Conservation (phyloP, 2,888 invertebrate genomes). For the Coremacera marginata region DNA sequence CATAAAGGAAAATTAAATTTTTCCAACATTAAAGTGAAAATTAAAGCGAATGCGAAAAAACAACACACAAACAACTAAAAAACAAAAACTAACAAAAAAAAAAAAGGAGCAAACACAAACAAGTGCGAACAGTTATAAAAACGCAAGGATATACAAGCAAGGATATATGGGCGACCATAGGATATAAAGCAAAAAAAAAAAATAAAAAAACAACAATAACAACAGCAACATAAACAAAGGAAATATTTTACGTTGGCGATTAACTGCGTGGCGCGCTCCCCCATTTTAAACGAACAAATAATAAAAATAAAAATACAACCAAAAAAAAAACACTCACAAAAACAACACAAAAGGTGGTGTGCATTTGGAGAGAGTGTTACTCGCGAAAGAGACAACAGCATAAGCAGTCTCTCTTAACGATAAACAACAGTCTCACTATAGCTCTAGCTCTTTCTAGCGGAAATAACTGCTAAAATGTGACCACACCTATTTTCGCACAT, state of each 20-base stretch:
- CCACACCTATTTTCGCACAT: slow-evolving; percentile 29
- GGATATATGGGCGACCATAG: slow-evolving; percentile 33
- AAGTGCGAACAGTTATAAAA: slow-evolving; percentile 21
- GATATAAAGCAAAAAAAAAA: slow-evolving; percentile 36
- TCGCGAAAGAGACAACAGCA: background rate
- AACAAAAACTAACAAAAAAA: slow-evolving; percentile 39
- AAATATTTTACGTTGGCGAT: slow-evolving; percentile 46
- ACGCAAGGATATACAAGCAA: slow-evolving; percentile 22
- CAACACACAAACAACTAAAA: slow-evolving; percentile 34
- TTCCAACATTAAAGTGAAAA: slow-evolving; percentile 46
- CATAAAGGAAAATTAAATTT: slow-evolving; percentile 42
- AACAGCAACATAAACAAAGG: slow-evolving; percentile 38
- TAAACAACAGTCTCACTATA: background rate
- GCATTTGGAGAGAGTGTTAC: background rate
- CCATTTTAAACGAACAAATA: background rate
- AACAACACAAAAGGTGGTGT: background rate
- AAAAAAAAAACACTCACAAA: background rate
- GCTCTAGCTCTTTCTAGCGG: background rate
- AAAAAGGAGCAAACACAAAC: slow-evolving; percentile 42
- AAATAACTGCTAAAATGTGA: background rate
- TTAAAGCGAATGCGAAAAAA: slow-evolving; percentile 43
- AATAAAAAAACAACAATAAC: slow-evolving; percentile 37
- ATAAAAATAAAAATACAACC: background rate
- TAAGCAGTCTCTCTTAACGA: background rate
- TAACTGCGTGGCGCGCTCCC: slow-evolving; percentile 41